Percentiles rank a stretch among this genome's conserved stretches.
These are phyloP conservation scores for Hyppa rectilinea DNA, from an alignment of 2,888 invertebrate species.

Conservation along the genomic window DNA sequence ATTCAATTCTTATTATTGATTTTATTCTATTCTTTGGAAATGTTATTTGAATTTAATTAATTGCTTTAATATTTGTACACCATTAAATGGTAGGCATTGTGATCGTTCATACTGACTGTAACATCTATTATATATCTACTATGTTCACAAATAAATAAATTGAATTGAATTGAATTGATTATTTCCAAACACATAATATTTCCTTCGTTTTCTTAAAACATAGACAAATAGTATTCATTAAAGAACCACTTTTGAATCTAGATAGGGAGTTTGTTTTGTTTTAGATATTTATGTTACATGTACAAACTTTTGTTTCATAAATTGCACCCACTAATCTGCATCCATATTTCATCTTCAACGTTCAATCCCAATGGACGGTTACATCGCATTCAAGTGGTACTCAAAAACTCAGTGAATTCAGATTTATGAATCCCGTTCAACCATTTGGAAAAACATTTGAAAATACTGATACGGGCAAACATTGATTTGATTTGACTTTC, in stretches of 20 bases:
- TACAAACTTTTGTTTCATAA: too few species aligned
- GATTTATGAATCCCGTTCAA: background rate
- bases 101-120: too few species aligned
- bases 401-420: background rate
- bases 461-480: background rate
- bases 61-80: too few species aligned
- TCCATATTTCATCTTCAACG: background rate
- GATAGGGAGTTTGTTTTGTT: background rate
- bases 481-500: slow-evolving; percentile 6
- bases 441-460: slow-evolving; percentile 13
- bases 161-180: too few species aligned
- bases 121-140: too few species aligned
- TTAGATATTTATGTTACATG: background rate
- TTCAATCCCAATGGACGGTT: background rate
- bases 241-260: background rate
- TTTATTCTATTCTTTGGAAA: too few species aligned
- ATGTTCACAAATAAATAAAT: too few species aligned
- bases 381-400: slow-evolving; percentile 21
- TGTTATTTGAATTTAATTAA: too few species aligned
- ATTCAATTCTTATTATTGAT: too few species aligned
- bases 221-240: background rate
- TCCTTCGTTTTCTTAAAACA: background rate
- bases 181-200: background rate
- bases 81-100: too few species aligned
- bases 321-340: background rate